A percentile compares a stretch with the other conserved stretches of the same genome.
Evolutionary conservation across 2,888 invertebrate genomes (phyloP).

Genomic region (Euproctis similis): DNA sequence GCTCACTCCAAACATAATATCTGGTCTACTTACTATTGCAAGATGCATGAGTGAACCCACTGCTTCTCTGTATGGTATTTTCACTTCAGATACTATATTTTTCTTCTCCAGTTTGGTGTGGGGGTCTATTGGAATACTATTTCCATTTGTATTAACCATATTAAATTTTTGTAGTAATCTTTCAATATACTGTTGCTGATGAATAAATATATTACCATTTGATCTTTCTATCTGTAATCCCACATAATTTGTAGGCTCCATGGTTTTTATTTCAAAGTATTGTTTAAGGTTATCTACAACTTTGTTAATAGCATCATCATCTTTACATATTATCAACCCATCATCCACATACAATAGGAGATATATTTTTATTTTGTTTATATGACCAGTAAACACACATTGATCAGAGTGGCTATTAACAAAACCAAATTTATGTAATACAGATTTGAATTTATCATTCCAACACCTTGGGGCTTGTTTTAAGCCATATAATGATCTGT

Average conservation of each 20-base stretch:
- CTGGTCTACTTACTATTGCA: slow-evolving; percentile 13
- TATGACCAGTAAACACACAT: slow-evolving; percentile 14
- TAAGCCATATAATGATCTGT: slow-evolving; percentile 12
- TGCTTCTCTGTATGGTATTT: slow-evolving; percentile 10
- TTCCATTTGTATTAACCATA: slow-evolving; percentile 4
- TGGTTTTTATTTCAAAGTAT: slow-evolving; percentile 7
- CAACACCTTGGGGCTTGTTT: slow-evolving; percentile 20
- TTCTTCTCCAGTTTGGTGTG: slow-evolving; percentile 4
- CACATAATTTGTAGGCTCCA: slow-evolving; percentile 7
- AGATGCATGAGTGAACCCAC: slow-evolving; percentile 8
- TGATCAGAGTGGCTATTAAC: slow-evolving; percentile 12
- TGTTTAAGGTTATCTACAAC: slow-evolving; percentile 5
- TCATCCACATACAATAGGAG: slow-evolving; percentile 14
- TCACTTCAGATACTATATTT: slow-evolving; percentile 1
- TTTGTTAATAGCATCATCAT: not conserved
- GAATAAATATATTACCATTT: slow-evolving; percentile 5
- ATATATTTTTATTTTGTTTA: slow-evolving; percentile 8
- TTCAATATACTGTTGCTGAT: slow-evolving; percentile 9
- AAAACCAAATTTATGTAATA: slow-evolving; percentile 12
- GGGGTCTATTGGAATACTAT: slow-evolving; percentile 3
- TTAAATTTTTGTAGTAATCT: slow-evolving; percentile 6
- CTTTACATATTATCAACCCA: slow-evolving; percentile 9
- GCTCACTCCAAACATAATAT: slow-evolving; percentile 14
- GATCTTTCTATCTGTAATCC: slow-evolving; percentile 11
- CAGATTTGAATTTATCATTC: slow-evolving; percentile 14